Evolutionary conservation across 2,113 vertebrate species (phyloP).

Genomic region (Rattus norvegicus): GRCr8 NC_086037.1:61285501-61286000

Average conservation of each 20-base stretch:
- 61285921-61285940: not conserved
- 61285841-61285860: no score
- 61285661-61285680: no score
- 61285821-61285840: not conserved
- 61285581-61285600: no score
- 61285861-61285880: no score
- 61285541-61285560: rapidly evolving
- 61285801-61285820: not conserved
- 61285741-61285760: not conserved
- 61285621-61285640: no score
- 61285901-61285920: not conserved
- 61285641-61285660: no score
- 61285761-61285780: not conserved
- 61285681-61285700: not conserved
- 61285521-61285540: no score
- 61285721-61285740: not conserved
- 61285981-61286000: not conserved
- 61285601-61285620: no score
- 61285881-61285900: not conserved
- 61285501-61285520: not conserved
- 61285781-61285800: not conserved
- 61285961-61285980: not conserved
- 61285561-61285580: no score
- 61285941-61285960: not conserved
- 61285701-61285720: not conserved